Evolutionary conservation across 53 echinoderm and acorn worm genomes (phyloP).

Genomic region (Holothuria leucospilota): DNA sequence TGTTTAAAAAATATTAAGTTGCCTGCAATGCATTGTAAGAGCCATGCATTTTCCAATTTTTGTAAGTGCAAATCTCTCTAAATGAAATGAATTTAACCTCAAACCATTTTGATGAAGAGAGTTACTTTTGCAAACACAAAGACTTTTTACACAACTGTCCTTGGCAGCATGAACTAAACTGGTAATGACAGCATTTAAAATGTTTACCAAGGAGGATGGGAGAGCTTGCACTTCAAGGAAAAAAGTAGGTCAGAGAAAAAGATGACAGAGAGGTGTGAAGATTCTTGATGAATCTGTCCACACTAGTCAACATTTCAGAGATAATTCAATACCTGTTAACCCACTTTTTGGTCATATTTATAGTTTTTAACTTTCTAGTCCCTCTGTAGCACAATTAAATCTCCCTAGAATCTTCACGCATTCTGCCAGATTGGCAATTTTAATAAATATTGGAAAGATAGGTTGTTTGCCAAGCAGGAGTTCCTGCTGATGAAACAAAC

Average conservation of each 20-base stretch:
- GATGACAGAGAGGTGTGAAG: conserved; percentile 48
- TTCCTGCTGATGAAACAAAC: conserved; percentile 51
- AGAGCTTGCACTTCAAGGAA: background rate
- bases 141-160: too few relatives aligned
- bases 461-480: conserved; percentile 45
- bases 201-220: too few relatives aligned
- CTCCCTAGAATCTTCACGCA: conserved; percentile 38
- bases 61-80: too few relatives aligned
- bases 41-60: too few relatives aligned
- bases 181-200: too few relatives aligned
- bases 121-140: too few relatives aligned
- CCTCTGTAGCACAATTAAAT: conserved; percentile 49
- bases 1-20: too few relatives aligned
- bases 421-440: conserved; percentile 51
- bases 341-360: conserved; percentile 38
- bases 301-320: conserved; percentile 39
- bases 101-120: too few relatives aligned
- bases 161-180: too few relatives aligned
- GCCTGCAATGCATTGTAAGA: too few relatives aligned
- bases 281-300: conserved; percentile 48
- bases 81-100: too few relatives aligned
- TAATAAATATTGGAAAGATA: conserved; percentile 44
- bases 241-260: background rate
- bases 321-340: conserved; percentile 55
- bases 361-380: conserved; percentile 21